Evolutionary conservation across 2,113 vertebrate genomes (phyloP).

Genomic region (Pomatostomus ruficeps): DNA sequence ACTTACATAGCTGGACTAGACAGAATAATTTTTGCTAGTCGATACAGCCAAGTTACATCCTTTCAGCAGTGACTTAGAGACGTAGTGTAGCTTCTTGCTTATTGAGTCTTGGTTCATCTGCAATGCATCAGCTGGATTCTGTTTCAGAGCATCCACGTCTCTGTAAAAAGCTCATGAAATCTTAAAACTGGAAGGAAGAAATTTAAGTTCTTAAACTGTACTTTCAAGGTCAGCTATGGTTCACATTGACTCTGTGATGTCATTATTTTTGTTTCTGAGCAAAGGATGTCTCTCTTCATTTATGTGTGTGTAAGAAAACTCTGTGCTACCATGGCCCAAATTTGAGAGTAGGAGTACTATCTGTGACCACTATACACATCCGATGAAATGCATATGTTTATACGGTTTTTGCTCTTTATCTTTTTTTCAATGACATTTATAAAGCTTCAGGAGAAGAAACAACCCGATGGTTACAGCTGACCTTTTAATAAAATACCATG

Average conservation of each 20-base stretch:
- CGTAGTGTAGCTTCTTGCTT: background rate
- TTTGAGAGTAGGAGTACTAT: background rate
- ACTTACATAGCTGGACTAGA: background rate
- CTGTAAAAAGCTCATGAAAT: background rate
- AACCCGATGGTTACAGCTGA: background rate
- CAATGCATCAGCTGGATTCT: background rate
- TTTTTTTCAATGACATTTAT: background rate
- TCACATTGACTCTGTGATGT: background rate
- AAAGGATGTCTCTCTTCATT: background rate
- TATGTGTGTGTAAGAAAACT: background rate
- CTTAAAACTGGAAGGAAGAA: background rate
- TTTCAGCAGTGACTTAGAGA: background rate
- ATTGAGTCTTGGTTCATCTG: background rate
- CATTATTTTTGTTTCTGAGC: background rate
- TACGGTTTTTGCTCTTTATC: background rate
- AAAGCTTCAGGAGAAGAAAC: background rate
- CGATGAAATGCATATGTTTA: background rate
- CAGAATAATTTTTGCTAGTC: background rate
- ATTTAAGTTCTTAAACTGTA: background rate
- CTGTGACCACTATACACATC: background rate
- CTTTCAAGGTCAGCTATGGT: background rate
- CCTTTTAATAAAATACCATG: background rate
- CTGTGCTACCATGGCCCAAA: background rate
- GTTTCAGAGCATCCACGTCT: background rate
- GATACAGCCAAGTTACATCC: background rate